These are phyloP conservation scores for Paramuricea clavata DNA, from an alignment of 92 coral and sea anemone genomes.

Conservation along the genomic window DNA sequence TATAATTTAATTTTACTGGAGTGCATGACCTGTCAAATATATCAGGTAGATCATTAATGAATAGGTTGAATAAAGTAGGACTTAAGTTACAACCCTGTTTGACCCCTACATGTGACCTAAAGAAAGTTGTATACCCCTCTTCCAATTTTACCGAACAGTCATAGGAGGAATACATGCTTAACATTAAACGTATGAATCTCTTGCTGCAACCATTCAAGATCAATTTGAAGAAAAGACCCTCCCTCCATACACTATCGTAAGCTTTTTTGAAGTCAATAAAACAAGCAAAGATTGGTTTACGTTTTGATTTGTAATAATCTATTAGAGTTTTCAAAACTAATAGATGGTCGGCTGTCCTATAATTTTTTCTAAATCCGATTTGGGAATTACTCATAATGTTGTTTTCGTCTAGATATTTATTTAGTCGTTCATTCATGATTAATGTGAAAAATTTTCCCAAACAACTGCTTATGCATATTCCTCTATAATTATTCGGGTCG, in stretches of 20 bases:
- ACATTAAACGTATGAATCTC: slow-evolving; percentile 17
- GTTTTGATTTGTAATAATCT: slow-evolving; percentile 39
- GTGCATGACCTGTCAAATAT: no score
- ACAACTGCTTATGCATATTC: not conserved
- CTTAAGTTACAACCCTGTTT: slow-evolving; percentile 52
- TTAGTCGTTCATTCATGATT: no score
- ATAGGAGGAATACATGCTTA: slow-evolving; percentile 7
- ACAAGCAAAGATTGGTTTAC: slow-evolving; percentile 51
- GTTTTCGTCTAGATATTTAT: slow-evolving; percentile 17
- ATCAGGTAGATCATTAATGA: not conserved
- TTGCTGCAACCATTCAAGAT: slow-evolving; percentile 18
- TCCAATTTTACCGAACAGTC: not conserved
- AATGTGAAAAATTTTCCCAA: no score
- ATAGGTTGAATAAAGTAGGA: slow-evolving; percentile 43
- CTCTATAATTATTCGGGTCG: slow-evolving; percentile 23
- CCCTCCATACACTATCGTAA: slow-evolving; percentile 53
- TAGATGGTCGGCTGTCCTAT: slow-evolving; percentile 34
- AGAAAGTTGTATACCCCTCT: slow-evolving; percentile 34
- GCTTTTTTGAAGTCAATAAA: slow-evolving; percentile 59
- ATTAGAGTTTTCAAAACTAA: slow-evolving; percentile 31
- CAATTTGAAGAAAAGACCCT: slow-evolving; percentile 38
- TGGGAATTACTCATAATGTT: slow-evolving; percentile 28
- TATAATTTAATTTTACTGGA: no score
- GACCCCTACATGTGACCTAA: slow-evolving; percentile 22
- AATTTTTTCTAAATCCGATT: slow-evolving; percentile 38